phyloP scores from a whole-genome alignment of 2,113 vertebrate genomes.

The Pao palembangensis region DNA sequence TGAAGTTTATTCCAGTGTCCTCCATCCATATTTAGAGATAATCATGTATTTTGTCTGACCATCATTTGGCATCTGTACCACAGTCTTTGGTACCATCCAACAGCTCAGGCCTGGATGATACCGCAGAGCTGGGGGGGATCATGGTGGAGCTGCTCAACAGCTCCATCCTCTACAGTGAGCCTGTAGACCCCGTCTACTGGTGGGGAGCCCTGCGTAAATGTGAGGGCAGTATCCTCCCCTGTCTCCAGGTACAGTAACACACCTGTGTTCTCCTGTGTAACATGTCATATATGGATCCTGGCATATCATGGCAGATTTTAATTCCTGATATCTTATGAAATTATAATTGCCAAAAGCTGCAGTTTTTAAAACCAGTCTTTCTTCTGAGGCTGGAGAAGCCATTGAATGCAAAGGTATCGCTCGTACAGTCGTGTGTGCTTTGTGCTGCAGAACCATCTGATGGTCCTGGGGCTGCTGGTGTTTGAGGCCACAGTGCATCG shows the following conservation, averaged over 20 bases:
- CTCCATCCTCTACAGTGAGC: slow-evolving; percentile 54
- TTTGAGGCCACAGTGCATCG: slow-evolving; percentile 64
- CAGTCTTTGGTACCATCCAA: slow-evolving; percentile 64
- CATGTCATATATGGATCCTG: not conserved
- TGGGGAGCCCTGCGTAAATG: slow-evolving; percentile 64
- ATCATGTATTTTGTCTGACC: not conserved
- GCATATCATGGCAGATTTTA: not conserved
- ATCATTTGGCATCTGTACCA: not conserved
- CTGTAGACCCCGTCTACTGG: slow-evolving; percentile 63
- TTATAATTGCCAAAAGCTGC: too few species aligned
- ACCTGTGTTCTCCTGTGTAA: not conserved
- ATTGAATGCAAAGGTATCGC: not conserved
- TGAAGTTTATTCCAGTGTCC: not conserved
- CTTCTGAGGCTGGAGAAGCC: not conserved
- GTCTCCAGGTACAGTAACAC: slow-evolving; percentile 58
- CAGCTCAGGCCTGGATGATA: slow-evolving; percentile 39
- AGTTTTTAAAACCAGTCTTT: too few species aligned
- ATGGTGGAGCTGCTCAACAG: slow-evolving; percentile 65
- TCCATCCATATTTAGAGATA: not conserved
- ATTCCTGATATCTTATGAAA: not conserved
- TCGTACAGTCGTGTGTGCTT: not conserved
- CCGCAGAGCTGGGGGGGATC: slow-evolving; percentile 44
- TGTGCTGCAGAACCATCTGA: slow-evolving; percentile 66
- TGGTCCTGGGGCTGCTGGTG: slow-evolving; percentile 66
- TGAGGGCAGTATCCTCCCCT: slow-evolving; percentile 64